A percentile compares a stretch with the other conserved stretches of the same genome.
These are phyloP conservation scores for Dysidea cf. avara DNA, from an alignment of 37 sponge, comb jelly and placozoan genomes.

Conservation along the genomic window DNA sequence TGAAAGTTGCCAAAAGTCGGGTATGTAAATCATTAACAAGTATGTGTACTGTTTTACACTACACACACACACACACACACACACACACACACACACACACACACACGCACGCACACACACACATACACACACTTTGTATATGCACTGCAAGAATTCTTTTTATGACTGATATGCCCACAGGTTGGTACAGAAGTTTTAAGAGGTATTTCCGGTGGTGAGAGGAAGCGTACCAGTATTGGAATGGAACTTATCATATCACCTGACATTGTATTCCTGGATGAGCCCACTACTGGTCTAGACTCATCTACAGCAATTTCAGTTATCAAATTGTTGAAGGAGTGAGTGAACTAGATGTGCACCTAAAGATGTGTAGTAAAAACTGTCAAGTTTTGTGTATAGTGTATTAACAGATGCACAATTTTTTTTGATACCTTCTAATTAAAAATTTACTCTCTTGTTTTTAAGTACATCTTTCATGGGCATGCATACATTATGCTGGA, in stretches of 20 bases:
- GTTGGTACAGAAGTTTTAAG: constrained; percentile 76
- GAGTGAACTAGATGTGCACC: no score
- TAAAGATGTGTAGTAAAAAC: no score
- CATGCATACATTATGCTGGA: neutral
- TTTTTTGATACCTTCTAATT: no score
- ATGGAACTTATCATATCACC: constrained; percentile 91
- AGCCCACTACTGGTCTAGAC: no score
- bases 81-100: constrained; percentile 4
- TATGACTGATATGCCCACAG: constrained; percentile 4
- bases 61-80: constrained; percentile 15
- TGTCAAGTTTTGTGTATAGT: no score
- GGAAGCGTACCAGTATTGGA: constrained; percentile 88
- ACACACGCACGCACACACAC: no score
- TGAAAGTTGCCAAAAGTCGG: constrained; percentile 35
- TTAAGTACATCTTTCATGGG: no score
- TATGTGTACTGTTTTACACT: no score
- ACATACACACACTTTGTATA: neutral
- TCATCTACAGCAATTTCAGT: constrained; percentile 81
- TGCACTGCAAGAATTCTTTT: neutral
- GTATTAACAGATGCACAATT: no score
- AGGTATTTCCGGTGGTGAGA: constrained; percentile 88
- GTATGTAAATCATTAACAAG: constrained; percentile 16
- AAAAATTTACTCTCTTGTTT: no score
- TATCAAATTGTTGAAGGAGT: constrained; percentile 68
- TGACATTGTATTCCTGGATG: constrained; percentile 81